Evolutionary conservation across 1,140 invertebrate genomes (phyloP), one percentile per base, ranked within the genome.

Genomic region (Pogonomyrmex barbatus): DNA sequence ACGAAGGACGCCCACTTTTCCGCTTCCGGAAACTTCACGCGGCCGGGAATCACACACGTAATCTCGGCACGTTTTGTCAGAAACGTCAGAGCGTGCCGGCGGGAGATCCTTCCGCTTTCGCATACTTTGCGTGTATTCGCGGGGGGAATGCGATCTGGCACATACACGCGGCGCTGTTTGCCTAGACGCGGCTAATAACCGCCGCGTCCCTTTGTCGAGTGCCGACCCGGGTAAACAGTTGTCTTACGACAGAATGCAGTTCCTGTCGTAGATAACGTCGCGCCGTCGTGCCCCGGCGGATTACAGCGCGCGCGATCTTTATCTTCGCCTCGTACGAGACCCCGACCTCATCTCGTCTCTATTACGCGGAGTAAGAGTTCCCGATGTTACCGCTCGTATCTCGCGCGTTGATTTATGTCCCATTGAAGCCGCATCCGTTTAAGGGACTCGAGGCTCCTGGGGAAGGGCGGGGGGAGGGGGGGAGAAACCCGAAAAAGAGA

Each of bases 181-280:
- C 79, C 30, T 83, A 83, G 79, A 83, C 79, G 79, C 42, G 54
- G 42, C 68, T 83, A 83, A 65, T 75, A 50, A 85, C 78, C 73
- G 60, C 58, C 47, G 60, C 9, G 81, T 65, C 58, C 58, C 71
- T 85, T 85, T 76, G 82, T 77, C 73, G 36, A 62, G 68, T 83
- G 79, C 79, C 79, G 79, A 83, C 79, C 79, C 33, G 56, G 68
- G 54, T 50, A 83, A 83, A 83, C 67, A 45, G 4, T 8, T 75
- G 56, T 75, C 68, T 83, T 83, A 83, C 79, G 79, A 62, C 52
- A 42, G 68, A 83, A 83, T 83, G 79, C 79, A 83, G 54, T 83
- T 83, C 79, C 79, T 83, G 79, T 83, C 79, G 54, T 58, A 83
- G 79, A 83, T 83, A 83, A 83, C 79, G 79, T 0, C n/a, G n/a